Base-by-base conservation (phyloP, 2,888 invertebrate genomes). In the Tortrix viridana region DNA sequence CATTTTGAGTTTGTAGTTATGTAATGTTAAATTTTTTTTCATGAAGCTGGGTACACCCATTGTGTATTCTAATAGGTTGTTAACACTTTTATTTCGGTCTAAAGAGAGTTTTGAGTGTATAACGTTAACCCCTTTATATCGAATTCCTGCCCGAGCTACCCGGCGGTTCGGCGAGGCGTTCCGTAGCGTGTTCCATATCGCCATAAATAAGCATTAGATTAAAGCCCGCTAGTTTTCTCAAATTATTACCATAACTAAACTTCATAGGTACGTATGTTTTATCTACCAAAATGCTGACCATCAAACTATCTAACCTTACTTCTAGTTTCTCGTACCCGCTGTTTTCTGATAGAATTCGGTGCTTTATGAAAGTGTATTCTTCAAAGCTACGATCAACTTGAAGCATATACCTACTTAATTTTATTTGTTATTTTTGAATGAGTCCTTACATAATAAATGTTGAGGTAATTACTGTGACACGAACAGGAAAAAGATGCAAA, bases 1-100 rank as follows among this genome's bases (percentile, higher is more conserved):
- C 73, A 72, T 78, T 73, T 76, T 74, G 68, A 69, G 67, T 70
- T 70, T 61, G 66, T 65, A 68, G 78, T 79, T 79, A 79, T 78
- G 78, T 78, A 79, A 67, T 66, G 49, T 54, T 46, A 44, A 41
- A 14, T 37, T 63, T 63, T 57, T 63, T 63, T 58, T 56, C 32
- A 9, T 6, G 50, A 46, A 52, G 23, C 50, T 19, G 46, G 44
- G 14, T 50, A 50, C n/a, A n/a, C 46, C 46, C n/a, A 46, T 47
- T 50, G 38, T 52, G 41, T 38, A 32, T 32, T 32, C 5, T 46
- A 19, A 20, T 20, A 9, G 50, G 7, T 16, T n/a, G 20, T 47
- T 19, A 52, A 23, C 5, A 12, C n/a, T 38, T 52, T 5, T 22
- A 16, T 20, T 41, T 46, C 37, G 38, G 16, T n/a, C 38, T 12